Evolutionary conservation across 2,113 vertebrate species (phyloP), one percentile per base, ranked within the genome.

Genomic region (Otus sunia): DNA sequence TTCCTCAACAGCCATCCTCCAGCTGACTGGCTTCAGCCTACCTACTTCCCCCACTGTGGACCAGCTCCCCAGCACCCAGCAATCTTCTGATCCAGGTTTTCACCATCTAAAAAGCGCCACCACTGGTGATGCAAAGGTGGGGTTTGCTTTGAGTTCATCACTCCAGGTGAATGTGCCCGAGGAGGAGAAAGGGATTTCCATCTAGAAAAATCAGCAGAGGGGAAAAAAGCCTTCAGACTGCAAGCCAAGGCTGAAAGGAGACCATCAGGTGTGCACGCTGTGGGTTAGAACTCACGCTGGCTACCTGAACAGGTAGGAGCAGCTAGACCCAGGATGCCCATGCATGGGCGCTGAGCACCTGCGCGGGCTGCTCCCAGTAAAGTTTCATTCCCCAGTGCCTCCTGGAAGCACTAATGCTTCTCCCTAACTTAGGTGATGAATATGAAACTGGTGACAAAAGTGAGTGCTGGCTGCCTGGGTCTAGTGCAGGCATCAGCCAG

Each of bases 121-220:
- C 2, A 0, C 37, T 7, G 0, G 14, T 1, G 2, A 6, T 20
- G 12, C 6, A 2, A 5, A 37, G 16, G 25, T 1, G 2, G 1
- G 9, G 1, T 41, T 86, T 79, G 10, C 53, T 83, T 83, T 15
- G 71, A 71, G 47, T 73, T 53, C 30, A 58, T 15, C 0, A 1
- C 32, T 93, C 43, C 50, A 53, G 34, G 12, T 68, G 37, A 58
- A 47, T 0, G 1, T 4, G 6, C 9, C 16, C 0, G 1, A 78
- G 52, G 25, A 73, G 11, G 58, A 69, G 23, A 88, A 68, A 82
- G 30, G 26, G 34, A 55, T 71, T 88, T 68, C 50, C 4, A 4
- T 5, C 30, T 21, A 45, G n/a, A 77, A 34, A 39, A 79, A 45
- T 41, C 53, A 71, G 10, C 1, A 1, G 13, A 87, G 36, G 11